Evolutionary conservation across 2,888 invertebrate species (phyloP), one percentile per base, ranked within the genome.

Genomic region (Troides aeacus): DNA sequence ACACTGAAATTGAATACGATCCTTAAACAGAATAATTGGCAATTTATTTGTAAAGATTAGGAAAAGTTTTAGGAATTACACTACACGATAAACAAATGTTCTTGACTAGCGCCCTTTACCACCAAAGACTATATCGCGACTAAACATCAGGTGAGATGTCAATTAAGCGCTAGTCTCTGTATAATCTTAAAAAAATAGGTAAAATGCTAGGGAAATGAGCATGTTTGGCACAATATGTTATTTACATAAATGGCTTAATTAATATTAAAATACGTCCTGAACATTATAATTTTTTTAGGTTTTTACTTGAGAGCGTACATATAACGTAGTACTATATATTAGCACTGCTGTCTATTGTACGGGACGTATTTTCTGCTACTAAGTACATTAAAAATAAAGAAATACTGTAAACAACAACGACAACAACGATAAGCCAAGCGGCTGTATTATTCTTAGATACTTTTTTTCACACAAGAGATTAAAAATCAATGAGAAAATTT

Each of bases 151-250:
- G 46, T 46, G 46, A 15, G 46, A 46, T 46, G 15, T 12, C 15
- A 46, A 15, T 46, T 12, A 46, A 46, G 46, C 46, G 46, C 12
- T 46, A 46, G 10, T 46, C 46, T 46, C 46, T 46, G 46, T 46
- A 46, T 46, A 46, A 53, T 21, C 50, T 61, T 10, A 60, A 30
- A 50, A 66, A 66, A 61, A 17, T 66, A 53, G 71, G 59, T 62
- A 73, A 71, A 74, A 76, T 46, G 10, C 50, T n/a, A 57, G 6
- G 61, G 58, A 65, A 69, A 69, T 65, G 46, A 70, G 66, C 60
- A 61, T 60, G 42, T 71, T 68, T 71, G 71, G 67, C 68, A 71
- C 68, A 68, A 59, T 62, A 39, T 57, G 23, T 57, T 68, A 63
- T 71, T 64, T 63, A 68, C 66, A 70, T 53, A 63, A 46, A 12